A percentile compares a stretch with the other conserved stretches of the same genome.
phyloP scores from a whole-genome alignment of 2,888 invertebrate species.

The Orchesellides sinensis region DNA sequence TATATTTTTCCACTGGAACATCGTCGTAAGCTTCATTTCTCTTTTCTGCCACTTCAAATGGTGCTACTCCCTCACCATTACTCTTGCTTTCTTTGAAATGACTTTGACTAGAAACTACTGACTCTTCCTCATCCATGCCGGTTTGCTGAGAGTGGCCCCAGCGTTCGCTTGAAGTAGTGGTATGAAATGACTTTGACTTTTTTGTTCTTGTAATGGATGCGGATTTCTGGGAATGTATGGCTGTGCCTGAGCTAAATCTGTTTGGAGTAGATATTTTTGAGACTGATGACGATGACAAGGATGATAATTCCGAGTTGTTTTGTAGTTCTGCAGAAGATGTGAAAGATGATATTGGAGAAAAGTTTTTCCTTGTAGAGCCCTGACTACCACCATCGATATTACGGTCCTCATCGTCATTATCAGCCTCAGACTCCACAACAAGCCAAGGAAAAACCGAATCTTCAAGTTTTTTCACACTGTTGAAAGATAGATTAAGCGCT shows the following conservation, averaged over 20 bases:
- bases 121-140: too few species aligned
- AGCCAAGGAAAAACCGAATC: slow-evolving; percentile 50
- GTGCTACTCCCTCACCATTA: background rate
- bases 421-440: background rate
- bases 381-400: background rate
- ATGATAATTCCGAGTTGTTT: background rate
- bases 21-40: slow-evolving; percentile 20
- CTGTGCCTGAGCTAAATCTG: background rate
- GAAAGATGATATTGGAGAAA: slow-evolving; percentile 30
- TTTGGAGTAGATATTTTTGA: slow-evolving; percentile 5
- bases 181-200: background rate
- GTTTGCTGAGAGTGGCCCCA: too few species aligned
- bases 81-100: background rate
- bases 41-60: slow-evolving; percentile 28
- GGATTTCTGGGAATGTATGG: slow-evolving; percentile 6
- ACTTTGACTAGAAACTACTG: too few species aligned
- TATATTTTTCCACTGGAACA: background rate
- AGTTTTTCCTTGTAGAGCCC: slow-evolving; percentile 22
- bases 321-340: slow-evolving; percentile 19
- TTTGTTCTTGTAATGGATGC: background rate
- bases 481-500: slow-evolving; percentile 59
- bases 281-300: background rate
- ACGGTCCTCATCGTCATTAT: slow-evolving; percentile 18
- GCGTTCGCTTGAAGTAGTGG: background rate
- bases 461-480: slow-evolving; percentile 42